Conservation (phyloP, 1,140 invertebrate genomes). For the Drosophila murphyi region DNA sequence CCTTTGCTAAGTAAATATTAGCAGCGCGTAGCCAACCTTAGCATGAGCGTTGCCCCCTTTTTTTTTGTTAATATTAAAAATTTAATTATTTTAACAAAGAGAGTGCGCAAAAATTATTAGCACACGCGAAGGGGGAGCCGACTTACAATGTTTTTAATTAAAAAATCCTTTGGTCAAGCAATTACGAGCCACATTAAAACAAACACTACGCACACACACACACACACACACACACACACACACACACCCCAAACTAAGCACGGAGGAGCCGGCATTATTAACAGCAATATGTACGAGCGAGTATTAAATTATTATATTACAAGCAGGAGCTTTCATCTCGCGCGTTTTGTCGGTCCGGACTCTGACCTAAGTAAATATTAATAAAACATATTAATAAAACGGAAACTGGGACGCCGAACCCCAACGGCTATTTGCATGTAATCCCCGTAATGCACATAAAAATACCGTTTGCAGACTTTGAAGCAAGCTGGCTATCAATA, state of each 20-base stretch:
- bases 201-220: slow-evolving; percentile 47
- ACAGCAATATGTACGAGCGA: slow-evolving; percentile 25
- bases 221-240: not conserved
- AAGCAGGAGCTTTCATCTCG: slow-evolving; percentile 73
- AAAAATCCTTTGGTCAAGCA: slow-evolving; percentile 83
- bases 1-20: slow-evolving; percentile 72
- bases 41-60: slow-evolving; percentile 58
- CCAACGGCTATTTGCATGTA: slow-evolving; percentile 75
- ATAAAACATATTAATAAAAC: slow-evolving; percentile 83
- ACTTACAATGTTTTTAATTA: slow-evolving; percentile 81
- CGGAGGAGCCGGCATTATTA: slow-evolving; percentile 24
- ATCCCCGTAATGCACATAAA: slow-evolving; percentile 73
- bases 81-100: slow-evolving; percentile 77
- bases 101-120: slow-evolving; percentile 46
- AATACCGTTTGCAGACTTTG: slow-evolving; percentile 34
- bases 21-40: slow-evolving; percentile 48
- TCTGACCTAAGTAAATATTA: slow-evolving; percentile 84
- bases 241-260: not conserved
- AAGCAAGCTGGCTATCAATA: slow-evolving; percentile 12
- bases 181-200: slow-evolving; percentile 77
- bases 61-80: slow-evolving; percentile 66
- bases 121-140: slow-evolving; percentile 23
- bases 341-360: not conserved
- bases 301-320: slow-evolving; percentile 38
- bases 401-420: slow-evolving; percentile 51